These are phyloP conservation scores for Gallirallus australis DNA, from an alignment of 2,797 vertebrate species.

Conservation along the genomic window DNA sequence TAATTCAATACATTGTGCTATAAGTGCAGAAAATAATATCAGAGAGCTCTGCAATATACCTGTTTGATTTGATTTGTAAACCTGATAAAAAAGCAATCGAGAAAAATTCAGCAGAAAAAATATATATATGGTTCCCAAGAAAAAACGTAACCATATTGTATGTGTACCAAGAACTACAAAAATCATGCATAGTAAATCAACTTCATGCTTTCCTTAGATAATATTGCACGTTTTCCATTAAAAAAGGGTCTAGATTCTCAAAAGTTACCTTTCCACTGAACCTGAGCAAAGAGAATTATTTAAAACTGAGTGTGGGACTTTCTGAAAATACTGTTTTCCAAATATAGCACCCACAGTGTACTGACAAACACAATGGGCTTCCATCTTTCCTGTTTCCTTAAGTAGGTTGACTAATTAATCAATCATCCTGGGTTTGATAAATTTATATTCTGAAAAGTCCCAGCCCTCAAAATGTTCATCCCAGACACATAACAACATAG, in stretches of 20 bases:
- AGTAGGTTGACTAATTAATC: slow-evolving; percentile 47
- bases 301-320: neutral
- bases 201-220: slow-evolving; percentile 57
- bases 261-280: slow-evolving; percentile 68
- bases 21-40: slow-evolving; percentile 82
- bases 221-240: slow-evolving; percentile 65
- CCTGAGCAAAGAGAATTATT: slow-evolving; percentile 41
- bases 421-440: slow-evolving; percentile 58
- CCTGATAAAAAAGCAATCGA: slow-evolving; percentile 85
- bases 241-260: slow-evolving; percentile 32
- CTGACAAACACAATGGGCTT: neutral
- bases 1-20: slow-evolving; percentile 85
- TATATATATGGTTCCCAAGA: slow-evolving; percentile 64
- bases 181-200: slow-evolving; percentile 74
- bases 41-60: slow-evolving; percentile 83
- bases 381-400: slow-evolving; percentile 6
- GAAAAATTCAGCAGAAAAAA: slow-evolving; percentile 79
- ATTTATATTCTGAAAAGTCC: slow-evolving; percentile 17
- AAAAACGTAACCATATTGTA: slow-evolving; percentile 76
- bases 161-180: slow-evolving; percentile 73
- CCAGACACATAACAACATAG: neutral
- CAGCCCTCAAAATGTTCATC: neutral
- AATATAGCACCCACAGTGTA: neutral
- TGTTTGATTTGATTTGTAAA: slow-evolving; percentile 89
- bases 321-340: slow-evolving; percentile 24